Evolutionary conservation across 2,113 vertebrate genomes (phyloP).

Genomic region (Hydropotes inermis): DNA sequence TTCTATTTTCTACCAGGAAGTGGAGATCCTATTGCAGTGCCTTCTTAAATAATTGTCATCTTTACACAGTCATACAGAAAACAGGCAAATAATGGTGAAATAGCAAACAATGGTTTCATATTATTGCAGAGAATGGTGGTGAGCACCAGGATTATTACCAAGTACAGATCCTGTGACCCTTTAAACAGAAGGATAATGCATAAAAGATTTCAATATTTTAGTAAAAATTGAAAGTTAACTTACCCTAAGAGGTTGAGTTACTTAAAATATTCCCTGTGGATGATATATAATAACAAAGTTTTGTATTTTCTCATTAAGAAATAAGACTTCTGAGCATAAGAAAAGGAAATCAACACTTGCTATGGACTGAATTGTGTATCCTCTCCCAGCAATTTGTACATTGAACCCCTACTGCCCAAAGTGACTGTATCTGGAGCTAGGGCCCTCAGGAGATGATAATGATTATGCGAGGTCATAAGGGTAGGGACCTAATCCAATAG

Average conservation of each 20-base stretch:
- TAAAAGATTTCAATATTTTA: not conserved
- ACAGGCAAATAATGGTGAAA: not conserved
- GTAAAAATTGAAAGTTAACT: not conserved
- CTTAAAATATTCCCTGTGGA: not conserved
- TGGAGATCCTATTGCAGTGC: not conserved
- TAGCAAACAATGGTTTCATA: not conserved
- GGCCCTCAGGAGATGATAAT: not conserved
- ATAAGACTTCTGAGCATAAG: not conserved
- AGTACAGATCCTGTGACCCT: not conserved
- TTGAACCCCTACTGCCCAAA: not conserved
- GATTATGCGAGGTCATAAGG: not conserved
- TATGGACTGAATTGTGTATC: not conserved
- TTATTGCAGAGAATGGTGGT: not conserved
- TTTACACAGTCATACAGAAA: not conserved
- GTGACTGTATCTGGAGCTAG: not conserved
- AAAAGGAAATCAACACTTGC: not conserved
- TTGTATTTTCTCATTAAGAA: not conserved
- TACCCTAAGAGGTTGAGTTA: not conserved
- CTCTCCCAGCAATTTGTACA: not conserved
- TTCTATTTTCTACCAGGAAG: constrained; percentile 14
- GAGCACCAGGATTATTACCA: not conserved
- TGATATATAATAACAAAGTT: not conserved
- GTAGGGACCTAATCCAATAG: not conserved
- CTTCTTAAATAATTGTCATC: not conserved
- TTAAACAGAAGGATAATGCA: not conserved